Percentiles rank a stretch among this genome's conserved stretches.
phyloP scores from a whole-genome alignment of 1,140 invertebrate species.

The Zaprionus kolodkinae region DNA sequence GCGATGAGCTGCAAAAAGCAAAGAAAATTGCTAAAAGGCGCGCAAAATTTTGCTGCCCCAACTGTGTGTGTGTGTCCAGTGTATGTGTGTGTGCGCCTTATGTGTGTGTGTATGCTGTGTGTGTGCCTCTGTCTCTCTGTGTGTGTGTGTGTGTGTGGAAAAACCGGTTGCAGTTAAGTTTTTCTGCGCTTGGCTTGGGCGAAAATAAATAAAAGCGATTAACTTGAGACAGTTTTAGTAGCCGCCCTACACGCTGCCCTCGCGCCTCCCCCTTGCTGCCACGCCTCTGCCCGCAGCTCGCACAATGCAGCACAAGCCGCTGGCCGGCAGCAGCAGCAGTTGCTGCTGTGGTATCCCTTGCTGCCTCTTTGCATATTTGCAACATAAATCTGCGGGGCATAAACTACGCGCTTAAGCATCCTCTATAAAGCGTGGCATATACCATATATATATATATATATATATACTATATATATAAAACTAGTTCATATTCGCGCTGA shows the following conservation, averaged over 20 bases:
- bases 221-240: conserved; percentile 82
- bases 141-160: conserved; percentile 63
- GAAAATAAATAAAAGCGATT: conserved; percentile 83
- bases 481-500: conserved; percentile 18
- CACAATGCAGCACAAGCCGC: conserved; percentile 25
- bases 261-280: not conserved
- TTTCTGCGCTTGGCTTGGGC: conserved; percentile 63
- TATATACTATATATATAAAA: conserved; percentile 1
- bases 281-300: not conserved
- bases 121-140: not conserved
- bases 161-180: conserved; percentile 78
- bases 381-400: conserved; percentile 49
- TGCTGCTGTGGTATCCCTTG: conserved; percentile 1
- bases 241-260: conserved; percentile 44
- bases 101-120: conserved; percentile 7
- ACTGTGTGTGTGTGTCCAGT: conserved; percentile 1
- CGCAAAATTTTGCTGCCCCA: conserved; percentile 57
- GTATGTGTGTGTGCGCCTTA: not conserved
- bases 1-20: conserved; percentile 50
- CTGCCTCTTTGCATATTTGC: conserved; percentile 40
- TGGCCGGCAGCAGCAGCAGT: conserved; percentile 26
- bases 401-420: conserved; percentile 26
- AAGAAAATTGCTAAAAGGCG: conserved; percentile 79
- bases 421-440: conserved; percentile 1
- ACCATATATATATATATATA: not conserved